A percentile compares a stretch with the other conserved stretches of the same genome.
These are phyloP conservation scores for Peromyscus eremicus DNA, from an alignment of 2,797 vertebrate genomes.

Conservation along the genomic window DNA sequence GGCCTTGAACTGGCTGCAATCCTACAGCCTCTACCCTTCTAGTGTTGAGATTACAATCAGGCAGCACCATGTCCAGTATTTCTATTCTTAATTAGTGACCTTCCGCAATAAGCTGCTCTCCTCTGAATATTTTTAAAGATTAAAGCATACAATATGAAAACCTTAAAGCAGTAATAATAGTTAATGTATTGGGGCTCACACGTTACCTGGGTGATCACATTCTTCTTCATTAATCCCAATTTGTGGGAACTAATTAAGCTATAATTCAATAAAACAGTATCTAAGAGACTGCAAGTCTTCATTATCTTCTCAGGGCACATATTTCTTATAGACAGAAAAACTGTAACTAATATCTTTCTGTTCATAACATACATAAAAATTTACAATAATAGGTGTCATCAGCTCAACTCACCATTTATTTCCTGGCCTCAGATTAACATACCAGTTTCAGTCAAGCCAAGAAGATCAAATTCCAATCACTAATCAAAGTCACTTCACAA, in stretches of 20 bases:
- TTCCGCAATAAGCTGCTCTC: not conserved
- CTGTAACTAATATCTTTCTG: not conserved
- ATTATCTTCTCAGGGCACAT: slow-evolving; percentile 30
- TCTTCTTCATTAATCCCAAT: slow-evolving; percentile 60
- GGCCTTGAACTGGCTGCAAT: not conserved
- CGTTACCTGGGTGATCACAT: slow-evolving; percentile 8
- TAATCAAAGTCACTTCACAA: slow-evolving; percentile 67
- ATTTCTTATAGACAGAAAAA: slow-evolving; percentile 62
- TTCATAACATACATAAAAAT: slow-evolving; percentile 36
- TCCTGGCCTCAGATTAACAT: slow-evolving; percentile 67
- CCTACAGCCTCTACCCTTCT: not conserved
- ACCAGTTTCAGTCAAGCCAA: slow-evolving; percentile 38
- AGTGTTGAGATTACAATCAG: not conserved
- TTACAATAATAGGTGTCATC: slow-evolving; percentile 54
- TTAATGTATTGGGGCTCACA: slow-evolving; percentile 30
- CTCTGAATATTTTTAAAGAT: not conserved
- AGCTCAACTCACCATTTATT: slow-evolving; percentile 80
- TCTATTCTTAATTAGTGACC: slow-evolving; percentile 15
- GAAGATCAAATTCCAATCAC: not conserved
- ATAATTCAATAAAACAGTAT: slow-evolving; percentile 44
- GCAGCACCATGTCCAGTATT: not conserved
- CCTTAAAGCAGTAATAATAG: slow-evolving; percentile 37
- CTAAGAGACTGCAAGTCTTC: not conserved
- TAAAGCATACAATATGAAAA: slow-evolving; percentile 19
- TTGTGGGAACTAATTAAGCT: slow-evolving; percentile 56